phyloP scores from a whole-genome alignment of 2,113 vertebrate species.

The Athene noctua region DNA sequence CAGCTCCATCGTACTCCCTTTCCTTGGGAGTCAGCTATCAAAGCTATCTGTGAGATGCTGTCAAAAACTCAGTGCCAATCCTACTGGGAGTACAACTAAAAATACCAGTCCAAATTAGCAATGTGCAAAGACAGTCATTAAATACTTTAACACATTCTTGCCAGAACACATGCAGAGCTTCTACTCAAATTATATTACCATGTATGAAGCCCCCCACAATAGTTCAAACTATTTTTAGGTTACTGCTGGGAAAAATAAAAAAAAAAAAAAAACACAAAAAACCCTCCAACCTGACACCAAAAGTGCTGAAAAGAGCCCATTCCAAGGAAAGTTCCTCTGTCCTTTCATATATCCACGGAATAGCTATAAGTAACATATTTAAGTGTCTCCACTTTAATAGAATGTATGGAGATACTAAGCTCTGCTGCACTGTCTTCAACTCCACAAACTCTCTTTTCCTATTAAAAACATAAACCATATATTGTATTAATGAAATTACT shows the following conservation, averaged over 20 bases:
- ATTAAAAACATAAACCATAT: neutral
- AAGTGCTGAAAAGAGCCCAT: neutral
- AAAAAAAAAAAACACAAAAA: neutral
- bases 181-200: neutral
- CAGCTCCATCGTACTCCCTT: rapidly evolving
- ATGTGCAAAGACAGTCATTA: neutral
- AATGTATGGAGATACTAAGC: neutral
- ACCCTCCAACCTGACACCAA: neutral
- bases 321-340: neutral
- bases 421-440: neutral
- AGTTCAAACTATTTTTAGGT: neutral
- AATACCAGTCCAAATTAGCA: conserved; percentile 34
- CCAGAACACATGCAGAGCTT: neutral
- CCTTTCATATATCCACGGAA: neutral
- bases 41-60: neutral
- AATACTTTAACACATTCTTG: conserved; percentile 12
- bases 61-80: neutral
- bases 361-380: neutral
- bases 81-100: conserved; percentile 6
- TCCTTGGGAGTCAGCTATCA: neutral
- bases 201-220: neutral
- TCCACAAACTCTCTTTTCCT: neutral
- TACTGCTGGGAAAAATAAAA: neutral
- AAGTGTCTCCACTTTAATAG: neutral
- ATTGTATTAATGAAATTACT: neutral